Evolutionary conservation across 2,113 vertebrate genomes (phyloP).

Genomic region (Protomyctophum bolini): DNA sequence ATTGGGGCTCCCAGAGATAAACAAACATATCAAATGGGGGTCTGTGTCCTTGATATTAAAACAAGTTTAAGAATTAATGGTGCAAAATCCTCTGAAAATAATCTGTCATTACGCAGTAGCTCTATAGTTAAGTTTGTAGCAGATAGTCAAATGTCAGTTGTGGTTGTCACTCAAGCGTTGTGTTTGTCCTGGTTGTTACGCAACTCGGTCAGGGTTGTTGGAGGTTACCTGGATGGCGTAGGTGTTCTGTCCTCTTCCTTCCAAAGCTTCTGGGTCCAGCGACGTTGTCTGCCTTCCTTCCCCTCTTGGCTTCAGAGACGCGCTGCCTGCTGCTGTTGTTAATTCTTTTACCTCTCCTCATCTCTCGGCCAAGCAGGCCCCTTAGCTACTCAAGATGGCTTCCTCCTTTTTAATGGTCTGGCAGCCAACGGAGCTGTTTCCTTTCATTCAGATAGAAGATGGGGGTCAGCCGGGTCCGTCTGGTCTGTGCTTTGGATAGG

Average conservation of each 20-base stretch:
- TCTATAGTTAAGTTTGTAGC: no score
- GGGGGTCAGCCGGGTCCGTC: slow-evolving; percentile 33
- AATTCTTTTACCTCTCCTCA: neutral
- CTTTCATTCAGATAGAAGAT: slow-evolving; percentile 57
- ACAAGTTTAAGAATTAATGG: no score
- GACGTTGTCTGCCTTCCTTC: slow-evolving; percentile 61
- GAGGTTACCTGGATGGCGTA: no score
- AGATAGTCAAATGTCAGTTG: no score
- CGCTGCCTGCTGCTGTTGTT: neutral
- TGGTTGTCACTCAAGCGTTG: no score
- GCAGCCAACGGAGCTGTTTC: slow-evolving; percentile 55
- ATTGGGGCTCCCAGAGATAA: no score
- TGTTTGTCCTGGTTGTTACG: no score
- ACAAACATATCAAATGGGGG: no score
- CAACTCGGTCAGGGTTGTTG: no score
- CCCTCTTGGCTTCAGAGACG: slow-evolving; percentile 45
- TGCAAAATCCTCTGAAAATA: no score
- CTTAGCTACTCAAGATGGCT: slow-evolving; percentile 30
- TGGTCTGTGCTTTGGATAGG: slow-evolving; percentile 31
- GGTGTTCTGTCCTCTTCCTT: slow-evolving; percentile 40
- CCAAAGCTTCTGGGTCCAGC: slow-evolving; percentile 48
- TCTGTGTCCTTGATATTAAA: no score
- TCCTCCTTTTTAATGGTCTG: slow-evolving; percentile 41
- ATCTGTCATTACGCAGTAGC: no score
- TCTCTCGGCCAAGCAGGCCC: slow-evolving; percentile 18